phyloP scores from a whole-genome alignment of 2,113 vertebrate genomes.

The Crotalus horridus region DNA sequence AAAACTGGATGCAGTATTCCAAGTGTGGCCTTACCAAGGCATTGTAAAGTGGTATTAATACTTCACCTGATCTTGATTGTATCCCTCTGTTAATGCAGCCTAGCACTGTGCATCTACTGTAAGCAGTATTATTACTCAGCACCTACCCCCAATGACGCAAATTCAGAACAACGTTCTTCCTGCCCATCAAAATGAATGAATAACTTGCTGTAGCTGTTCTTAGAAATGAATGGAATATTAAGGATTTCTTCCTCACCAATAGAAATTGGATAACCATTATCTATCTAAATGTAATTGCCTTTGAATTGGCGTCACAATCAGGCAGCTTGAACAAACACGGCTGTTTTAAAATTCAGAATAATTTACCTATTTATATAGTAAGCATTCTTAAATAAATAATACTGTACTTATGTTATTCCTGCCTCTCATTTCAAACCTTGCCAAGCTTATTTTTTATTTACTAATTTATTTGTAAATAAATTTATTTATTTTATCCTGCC shows the following conservation, averaged over 20 bases:
- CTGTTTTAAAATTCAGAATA: neutral
- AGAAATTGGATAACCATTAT: neutral
- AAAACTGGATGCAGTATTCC: no score
- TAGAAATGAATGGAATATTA: neutral
- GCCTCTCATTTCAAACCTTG: neutral
- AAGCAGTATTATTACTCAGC: no score
- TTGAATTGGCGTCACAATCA: neutral
- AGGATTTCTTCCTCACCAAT: neutral
- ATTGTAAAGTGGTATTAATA: no score
- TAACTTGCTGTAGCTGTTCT: neutral
- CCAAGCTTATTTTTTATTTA: neutral
- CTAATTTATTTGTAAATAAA: neutral
- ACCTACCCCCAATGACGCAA: neutral
- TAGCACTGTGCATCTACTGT: neutral
- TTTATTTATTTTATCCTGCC: neutral
- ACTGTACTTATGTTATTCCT: neutral
- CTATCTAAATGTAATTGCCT: neutral
- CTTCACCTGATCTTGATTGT: no score
- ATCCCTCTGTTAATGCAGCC: no score
- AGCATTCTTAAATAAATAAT: neutral
- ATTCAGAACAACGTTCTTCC: neutral
- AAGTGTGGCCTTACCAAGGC: no score
- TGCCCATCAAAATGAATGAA: neutral
- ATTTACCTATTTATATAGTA: neutral
- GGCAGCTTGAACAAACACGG: neutral